These are phyloP conservation scores for Amniataba percoides DNA, from an alignment of 2,797 vertebrate species.

Conservation along the genomic window DNA sequence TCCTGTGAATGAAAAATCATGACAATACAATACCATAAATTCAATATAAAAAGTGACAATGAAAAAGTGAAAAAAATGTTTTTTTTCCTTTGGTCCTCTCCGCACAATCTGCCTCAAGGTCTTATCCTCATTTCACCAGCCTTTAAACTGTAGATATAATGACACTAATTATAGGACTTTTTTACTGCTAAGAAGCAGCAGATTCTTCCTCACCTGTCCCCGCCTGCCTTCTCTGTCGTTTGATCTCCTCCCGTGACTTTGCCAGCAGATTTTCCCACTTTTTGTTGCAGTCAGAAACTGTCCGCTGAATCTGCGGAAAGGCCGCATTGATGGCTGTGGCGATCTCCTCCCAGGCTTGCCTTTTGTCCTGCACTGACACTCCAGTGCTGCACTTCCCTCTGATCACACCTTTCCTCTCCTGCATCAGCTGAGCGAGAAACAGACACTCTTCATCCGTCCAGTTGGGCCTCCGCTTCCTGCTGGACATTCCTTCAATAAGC, in stretches of 20 bases:
- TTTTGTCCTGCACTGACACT: conserved; percentile 66
- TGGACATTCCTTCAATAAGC: conserved; percentile 55
- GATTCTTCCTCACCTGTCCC: conserved; percentile 46
- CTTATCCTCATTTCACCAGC: not conserved
- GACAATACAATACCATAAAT: not conserved
- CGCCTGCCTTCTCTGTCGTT: conserved; percentile 59
- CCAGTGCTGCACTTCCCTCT: conserved; percentile 67
- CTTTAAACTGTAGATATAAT: conserved; percentile 16
- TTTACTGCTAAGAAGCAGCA: not conserved
- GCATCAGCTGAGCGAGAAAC: conserved; percentile 70
- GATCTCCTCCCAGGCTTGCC: conserved; percentile 73
- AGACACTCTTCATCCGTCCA: conserved; percentile 77
- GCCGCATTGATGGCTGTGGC: conserved; percentile 62
- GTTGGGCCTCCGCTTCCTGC: conserved; percentile 71
- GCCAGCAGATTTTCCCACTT: conserved; percentile 78
- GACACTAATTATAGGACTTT: conserved; percentile 4
- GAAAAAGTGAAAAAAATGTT: not conserved
- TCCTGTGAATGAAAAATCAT: conserved; percentile 51
- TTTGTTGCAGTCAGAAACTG: conserved; percentile 74
- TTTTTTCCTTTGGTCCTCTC: not conserved
- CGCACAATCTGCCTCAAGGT: not conserved
- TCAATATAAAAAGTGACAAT: not conserved
- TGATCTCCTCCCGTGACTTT: conserved; percentile 75
- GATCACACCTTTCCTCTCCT: conserved; percentile 63
- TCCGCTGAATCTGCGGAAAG: conserved; percentile 69